Evolutionary conservation across 2,888 invertebrate species (phyloP).

Genomic region (Drosophila mimetica): DNA sequence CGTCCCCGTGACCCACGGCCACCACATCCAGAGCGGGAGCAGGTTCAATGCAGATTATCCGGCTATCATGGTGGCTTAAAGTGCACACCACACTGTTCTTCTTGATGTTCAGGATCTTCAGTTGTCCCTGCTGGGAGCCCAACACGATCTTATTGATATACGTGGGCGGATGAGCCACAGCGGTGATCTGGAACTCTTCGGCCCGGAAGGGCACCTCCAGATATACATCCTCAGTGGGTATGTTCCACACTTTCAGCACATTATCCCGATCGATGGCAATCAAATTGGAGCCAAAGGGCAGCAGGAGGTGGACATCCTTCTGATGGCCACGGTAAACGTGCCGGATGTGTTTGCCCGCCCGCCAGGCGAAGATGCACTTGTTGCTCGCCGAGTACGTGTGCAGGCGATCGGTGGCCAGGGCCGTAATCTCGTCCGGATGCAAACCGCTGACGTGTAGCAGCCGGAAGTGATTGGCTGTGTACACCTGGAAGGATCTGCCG

Average conservation of each 20-base stretch:
- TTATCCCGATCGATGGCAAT: conserved; percentile 93
- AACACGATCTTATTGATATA: conserved; percentile 97
- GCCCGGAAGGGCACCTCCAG: conserved; percentile 89
- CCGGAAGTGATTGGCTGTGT: conserved; percentile 92
- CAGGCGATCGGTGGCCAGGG: conserved; percentile 90
- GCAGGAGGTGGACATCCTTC: conserved; percentile 89
- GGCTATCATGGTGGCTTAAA: conserved; percentile 86
- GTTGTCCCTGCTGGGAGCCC: conserved; percentile 92
- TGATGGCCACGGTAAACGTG: conserved; percentile 92
- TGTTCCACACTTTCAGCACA: conserved; percentile 93
- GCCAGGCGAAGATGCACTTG: conserved; percentile 93
- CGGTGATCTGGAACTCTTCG: conserved; percentile 90
- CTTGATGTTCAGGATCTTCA: conserved; percentile 96
- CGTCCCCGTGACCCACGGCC: conserved; percentile 93
- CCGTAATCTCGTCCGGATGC: conserved; percentile 92
- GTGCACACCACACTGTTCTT: conserved; percentile 90
- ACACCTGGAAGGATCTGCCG: conserved; percentile 96
- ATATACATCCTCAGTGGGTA: conserved; percentile 89
- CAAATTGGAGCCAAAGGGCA: conserved; percentile 93
- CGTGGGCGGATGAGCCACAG: conserved; percentile 95
- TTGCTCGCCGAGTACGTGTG: conserved; percentile 92
- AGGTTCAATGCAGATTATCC: conserved; percentile 91
- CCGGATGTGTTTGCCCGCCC: conserved; percentile 92
- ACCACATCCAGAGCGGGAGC: conserved; percentile 97
- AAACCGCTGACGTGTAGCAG: conserved; percentile 93